Evolutionary conservation across 2,797 vertebrate species (phyloP).

Genomic region (Coracias cyanogaster): DNA sequence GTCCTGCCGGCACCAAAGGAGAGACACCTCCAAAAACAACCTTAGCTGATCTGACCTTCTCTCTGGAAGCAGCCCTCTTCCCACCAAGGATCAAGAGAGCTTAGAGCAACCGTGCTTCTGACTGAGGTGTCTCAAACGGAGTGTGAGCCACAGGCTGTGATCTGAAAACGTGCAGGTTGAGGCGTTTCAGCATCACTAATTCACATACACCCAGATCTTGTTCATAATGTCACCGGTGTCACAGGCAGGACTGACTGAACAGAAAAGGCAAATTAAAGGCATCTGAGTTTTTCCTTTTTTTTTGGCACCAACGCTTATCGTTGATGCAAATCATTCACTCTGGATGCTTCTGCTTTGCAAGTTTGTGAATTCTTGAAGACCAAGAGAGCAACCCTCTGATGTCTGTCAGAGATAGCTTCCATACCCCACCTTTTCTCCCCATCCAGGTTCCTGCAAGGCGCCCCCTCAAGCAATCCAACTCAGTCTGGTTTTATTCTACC

Average conservation of each 20-base stretch:
- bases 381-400: neutral
- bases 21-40: neutral
- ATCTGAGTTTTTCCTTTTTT: neutral
- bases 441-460: neutral
- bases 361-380: neutral
- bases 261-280: neutral
- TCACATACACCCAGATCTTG: neutral
- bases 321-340: neutral
- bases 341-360: neutral
- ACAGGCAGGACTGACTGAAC: neutral
- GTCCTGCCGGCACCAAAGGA: neutral
- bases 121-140: neutral
- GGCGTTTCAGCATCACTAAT: neutral
- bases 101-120: neutral
- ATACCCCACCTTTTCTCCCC: neutral
- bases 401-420: neutral
- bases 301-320: neutral
- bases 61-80: neutral
- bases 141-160: neutral
- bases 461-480: neutral
- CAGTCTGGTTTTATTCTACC: neutral
- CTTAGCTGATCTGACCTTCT: neutral
- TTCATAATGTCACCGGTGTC: accelerated
- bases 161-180: accelerated
- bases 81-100: neutral